Base-by-base conservation (phyloP, 1,140 invertebrate species). In the Wasmannia auropunctata region DNA sequence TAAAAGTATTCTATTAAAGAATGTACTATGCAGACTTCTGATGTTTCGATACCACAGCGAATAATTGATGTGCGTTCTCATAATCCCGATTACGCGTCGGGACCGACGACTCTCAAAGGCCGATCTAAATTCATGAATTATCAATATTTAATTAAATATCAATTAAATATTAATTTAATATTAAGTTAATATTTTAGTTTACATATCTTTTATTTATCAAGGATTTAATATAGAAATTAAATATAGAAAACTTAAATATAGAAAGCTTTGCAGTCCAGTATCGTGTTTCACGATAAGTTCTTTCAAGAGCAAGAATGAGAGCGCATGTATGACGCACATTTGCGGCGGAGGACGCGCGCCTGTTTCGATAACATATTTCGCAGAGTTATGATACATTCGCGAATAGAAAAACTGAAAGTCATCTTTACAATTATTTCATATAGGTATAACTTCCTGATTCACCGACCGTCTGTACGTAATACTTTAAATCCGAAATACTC, bases 1-100 rank as follows among this genome's bases (percentile, higher is more conserved):
- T 83, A 83, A 83, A 83, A 83, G 14, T 83, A 83, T 83, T 83
- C 65, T 58, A 83, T 72, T 72, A 72, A 83, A 46, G 37, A 83
- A 37, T 72, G 31, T 72, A 58, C 22, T 22, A 43, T 43, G 43
- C 31, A 72, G 51, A 83, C 34, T 74, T 43, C 37, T 60, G n/a
- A 72, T 72, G 25, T 74, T 72, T 74, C 67, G 49, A 74, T 46
- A 58, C 51, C 62, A 70, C 63, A 7, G 75, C 11, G n/a, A 51
- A 19, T 19, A 22, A 34, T 49, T 60, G n/a, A 6, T 22, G 6
- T 8, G 16, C 6, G n/a, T 46, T 69, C 5, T 7, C 28, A 22
- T 7, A 28, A 25, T 25, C 16, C 43, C 22, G 22, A 54, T 69
- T 40, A 31, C 11, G 51, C 22, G 28, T 19, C 49, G 16, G 14